Base-by-base conservation (phyloP, 2,888 invertebrate genomes). In the Nomada lathburiana region DNA sequence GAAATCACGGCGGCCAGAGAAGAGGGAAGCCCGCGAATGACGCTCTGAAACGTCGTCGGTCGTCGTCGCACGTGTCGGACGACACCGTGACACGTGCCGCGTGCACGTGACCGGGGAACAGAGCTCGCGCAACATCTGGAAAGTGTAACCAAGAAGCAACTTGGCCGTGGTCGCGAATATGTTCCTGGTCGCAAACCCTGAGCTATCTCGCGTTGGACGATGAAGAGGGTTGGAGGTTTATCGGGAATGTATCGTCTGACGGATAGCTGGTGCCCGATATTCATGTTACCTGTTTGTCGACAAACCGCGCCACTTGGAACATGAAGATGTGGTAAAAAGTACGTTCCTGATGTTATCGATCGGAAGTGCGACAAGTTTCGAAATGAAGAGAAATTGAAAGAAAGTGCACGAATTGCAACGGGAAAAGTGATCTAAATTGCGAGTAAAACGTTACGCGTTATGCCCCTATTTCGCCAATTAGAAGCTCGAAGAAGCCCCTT, bases 81-180 rank as follows among this genome's bases (percentile, higher is more conserved):
- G 84, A 82, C 86, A 85, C 85, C 78, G 59, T 77, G 85, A 82
- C 90, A 89, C 90, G 90, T 90, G 90, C 84, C 85, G 9, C 50
- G 59, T 47, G 76, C 90, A 90, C 90, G 90, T 90, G 90, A 85
- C 86, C 83, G 76, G 83, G 73, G 82, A 88, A 82, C 77, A 63
- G 67, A 88, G 78, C 82, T 73, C 79, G 75, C 63, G 74, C 72
- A 67, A 68, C 84, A 86, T 84, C 85, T 87, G 87, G 88, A 83
- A 86, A 88, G 83, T 82, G 70, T 86, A 78, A 73, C 80, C 63
- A 72, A 57, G 72, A 65, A 81, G 42, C 69, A 64, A 55, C 42
- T 63, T 16, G 60, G 10, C 18, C 29, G 18, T 7, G 20, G 59
- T 62, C 55, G 2, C 42, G 9, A 3, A 18, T 13, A 20, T 29